Evolutionary conservation across 2,888 invertebrate genomes (phyloP), one percentile per base, ranked within the genome.

Genomic region (Mesorhabditis sp.): DNA sequence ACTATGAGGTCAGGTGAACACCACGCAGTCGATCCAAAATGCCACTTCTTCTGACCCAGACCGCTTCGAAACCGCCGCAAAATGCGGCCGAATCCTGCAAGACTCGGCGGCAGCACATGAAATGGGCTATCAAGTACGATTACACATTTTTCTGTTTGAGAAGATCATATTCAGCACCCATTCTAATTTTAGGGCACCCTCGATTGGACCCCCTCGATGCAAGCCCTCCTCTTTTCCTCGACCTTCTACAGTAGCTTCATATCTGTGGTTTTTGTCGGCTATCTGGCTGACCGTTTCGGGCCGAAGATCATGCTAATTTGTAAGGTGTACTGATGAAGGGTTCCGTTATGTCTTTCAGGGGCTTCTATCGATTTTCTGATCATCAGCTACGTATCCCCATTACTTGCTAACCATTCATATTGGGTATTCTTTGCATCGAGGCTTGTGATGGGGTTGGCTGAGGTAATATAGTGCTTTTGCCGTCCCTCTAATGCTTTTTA

Each of bases 201-300:
- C 58, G 58, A 50, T 50, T 50, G 58, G 58, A 50, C 10, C n/a
- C 58, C 58, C 58, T 50, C 58, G n/a, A 50, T 50, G 58, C 58
- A 50, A 50, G 7, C 58, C n/a, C 58, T 50, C n/a, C 58, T 50
- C n/a, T 50, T 50, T n/a, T 50, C 58, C 2, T 10, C 58, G 2
- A 50, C 10, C 1, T 50, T 50, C n/a, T 50, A 50, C n/a, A 13
- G 10, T 2, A 13, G 10, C 7, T 50, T 50, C n/a, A n/a, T 50
- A 1, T 13, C 58, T 2, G 58, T n/a, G 7, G 2, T 50, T 2
- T 50, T 50, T 50, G 58, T n/a, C 58, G 58, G 58, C 7, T 50
- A 50, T n/a, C 7, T 50, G 7, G 58, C n/a, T 10, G 58, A 50
- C n/a, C 58, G 58, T 50, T 50, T 50, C 2, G 58, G n/a, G 2